Base-by-base conservation (phyloP, 2,113 vertebrate species). In the Tenebrosternarchus preto region DNA sequence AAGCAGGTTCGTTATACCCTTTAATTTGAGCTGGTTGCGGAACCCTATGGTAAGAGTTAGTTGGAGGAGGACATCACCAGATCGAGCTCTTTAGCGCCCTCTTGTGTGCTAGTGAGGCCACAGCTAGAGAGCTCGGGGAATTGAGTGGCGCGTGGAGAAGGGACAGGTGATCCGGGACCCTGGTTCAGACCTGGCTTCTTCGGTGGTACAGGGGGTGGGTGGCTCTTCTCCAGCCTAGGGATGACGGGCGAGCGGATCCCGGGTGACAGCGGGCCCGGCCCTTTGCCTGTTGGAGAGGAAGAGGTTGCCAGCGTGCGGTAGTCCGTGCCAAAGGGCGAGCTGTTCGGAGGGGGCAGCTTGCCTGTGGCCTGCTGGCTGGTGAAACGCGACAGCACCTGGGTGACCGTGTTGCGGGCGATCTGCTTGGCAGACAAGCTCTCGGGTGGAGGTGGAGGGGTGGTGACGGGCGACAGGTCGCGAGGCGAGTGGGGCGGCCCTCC, bases 251-350 rank as follows among this genome's bases (percentile, higher is more conserved):
- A 99, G 85, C 96, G 97, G 80, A 98, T 92, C 12, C 96, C 96
- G 0, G 97, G 97, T 81, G 96, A 97, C 1, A 98, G 80, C 0
- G 96, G 95, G 74, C 95, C 95, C 0, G 96, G 91, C 0, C 94
- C 94, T 59, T 95, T 95, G 63, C 92, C 93, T 1, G 91, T 90
- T 0, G 91, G 80, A 1, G 86, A 76, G 31, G 91, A 89, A 5
- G 91, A 84, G 36, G 90, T 78, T 19, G 95, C 94, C 78, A 98
- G 88, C 71, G 82, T 95, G 2, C 98, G 94, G 60, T 99, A 99
- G 94, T 99, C 98, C 0, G 98, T 99, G 87, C 97, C 98, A 50
- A 98, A 99, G 0, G 98, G 98, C 0, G 98, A 99, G 89, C 93
- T 98, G 91, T 95, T 98, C 76, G 90, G 76, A 0, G 95, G 90